Evolutionary conservation across 2,113 vertebrate genomes (phyloP), one percentile per base, ranked within the genome.

Genomic region (Lepidothrix coronata): DNA sequence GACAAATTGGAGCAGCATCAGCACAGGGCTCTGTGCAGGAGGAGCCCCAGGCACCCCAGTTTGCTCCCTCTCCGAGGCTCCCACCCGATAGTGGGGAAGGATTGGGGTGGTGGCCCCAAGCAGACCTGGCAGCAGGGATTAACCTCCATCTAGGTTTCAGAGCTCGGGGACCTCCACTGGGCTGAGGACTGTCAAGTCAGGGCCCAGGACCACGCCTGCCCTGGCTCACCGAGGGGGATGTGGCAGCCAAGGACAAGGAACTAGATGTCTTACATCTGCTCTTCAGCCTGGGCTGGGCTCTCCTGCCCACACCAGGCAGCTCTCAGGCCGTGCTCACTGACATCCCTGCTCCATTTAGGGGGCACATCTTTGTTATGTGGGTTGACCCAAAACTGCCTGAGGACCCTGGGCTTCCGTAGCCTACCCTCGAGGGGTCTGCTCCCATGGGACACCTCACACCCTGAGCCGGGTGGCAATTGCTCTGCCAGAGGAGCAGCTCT

Each of bases 221-320:
- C n/a, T 0, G 0, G 15, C 30, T 57, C 66, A 25, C 27, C 0
- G 0, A 48, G 21, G 8, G 5, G 22, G 5, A 49, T 12, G 5
- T 21, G 61, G 23, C 66, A 80, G 59, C 43, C 23, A 54, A 20
- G 33, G 5, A 14, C 0, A 0, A 68, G 66, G 17, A 89, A 46
- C 1, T 2, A 44, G 5, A 27, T 37, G 13, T 61, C n/a, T 28
- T 14, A 27, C 35, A 23, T 11, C 79, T 79, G 63, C 63, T 84
- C 71, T 77, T 46, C 74, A 62, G 49, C n/a, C 1, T 3, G 9
- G 31, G 22, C 62, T 62, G n/a, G 31, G 52, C 49, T 54, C 67
- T 66, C 23, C 78, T 37, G 11, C 25, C 48, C 22, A 11, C 17
- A 21, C 16, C 68, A 77, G 31, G 15, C 68, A 77, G 63, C 28